Evolutionary conservation across 30 jellyfish, hydroid and myxozoan species (phyloP).

Genomic region (Catostylus mosaicus): DNA sequence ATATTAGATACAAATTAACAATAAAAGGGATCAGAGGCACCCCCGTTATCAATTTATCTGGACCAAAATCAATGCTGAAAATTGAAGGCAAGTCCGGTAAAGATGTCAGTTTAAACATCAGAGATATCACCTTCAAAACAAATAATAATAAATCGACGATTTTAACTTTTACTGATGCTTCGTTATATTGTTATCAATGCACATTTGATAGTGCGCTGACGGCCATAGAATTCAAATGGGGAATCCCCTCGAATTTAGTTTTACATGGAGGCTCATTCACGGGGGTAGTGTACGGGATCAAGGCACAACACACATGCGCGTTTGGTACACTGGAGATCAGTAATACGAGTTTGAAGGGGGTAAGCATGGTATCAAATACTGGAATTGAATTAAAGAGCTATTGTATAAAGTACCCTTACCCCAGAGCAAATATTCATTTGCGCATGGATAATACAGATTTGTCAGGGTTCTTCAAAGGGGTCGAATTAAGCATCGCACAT

Average conservation of each 20-base stretch:
- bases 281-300: conserved; percentile 11
- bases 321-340: background rate
- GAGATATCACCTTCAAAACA: background rate
- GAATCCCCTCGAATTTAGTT: background rate
- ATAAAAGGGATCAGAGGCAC: conserved; percentile 17
- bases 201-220: background rate
- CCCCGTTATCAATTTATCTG: conserved; percentile 13
- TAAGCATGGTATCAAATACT: background rate
- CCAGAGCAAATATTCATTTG: background rate
- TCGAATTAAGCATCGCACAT: background rate
- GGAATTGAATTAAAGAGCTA: background rate
- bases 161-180: background rate
- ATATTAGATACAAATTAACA: background rate
- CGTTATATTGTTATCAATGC: background rate
- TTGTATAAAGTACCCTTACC: conserved; percentile 1
- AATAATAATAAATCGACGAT: background rate
- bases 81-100: background rate
- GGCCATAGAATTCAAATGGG: conserved; percentile 9
- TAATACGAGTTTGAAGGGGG: background rate
- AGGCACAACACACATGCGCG: background rate
- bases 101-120: background rate
- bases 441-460: background rate
- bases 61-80: background rate
- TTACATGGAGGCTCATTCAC: background rate
- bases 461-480: conserved; percentile 1